phyloP scores from a whole-genome alignment of 2,113 vertebrate genomes.

The Enhydra lutris region DNA sequence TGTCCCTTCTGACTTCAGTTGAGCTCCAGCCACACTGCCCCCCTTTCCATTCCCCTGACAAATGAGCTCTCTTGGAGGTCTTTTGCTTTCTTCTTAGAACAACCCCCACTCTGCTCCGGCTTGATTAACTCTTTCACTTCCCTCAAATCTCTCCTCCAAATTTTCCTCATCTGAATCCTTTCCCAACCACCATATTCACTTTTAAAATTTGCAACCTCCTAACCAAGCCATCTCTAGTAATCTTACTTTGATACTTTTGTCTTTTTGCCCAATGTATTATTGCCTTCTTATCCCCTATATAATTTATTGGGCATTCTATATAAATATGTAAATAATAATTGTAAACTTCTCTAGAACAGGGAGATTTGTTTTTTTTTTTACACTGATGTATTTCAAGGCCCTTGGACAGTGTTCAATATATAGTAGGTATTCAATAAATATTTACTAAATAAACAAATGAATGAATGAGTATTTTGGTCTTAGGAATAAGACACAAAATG shows the following conservation, averaged over 20 bases:
- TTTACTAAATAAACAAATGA: neutral
- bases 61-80: neutral
- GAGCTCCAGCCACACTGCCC: neutral
- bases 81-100: neutral
- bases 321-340: neutral
- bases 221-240: neutral
- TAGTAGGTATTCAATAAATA: neutral
- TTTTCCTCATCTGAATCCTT: neutral
- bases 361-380: neutral
- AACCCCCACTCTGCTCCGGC: neutral
- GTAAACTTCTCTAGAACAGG: neutral
- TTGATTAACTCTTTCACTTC: slow-evolving; percentile 25
- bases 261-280: neutral
- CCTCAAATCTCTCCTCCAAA: neutral
- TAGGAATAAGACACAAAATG: neutral
- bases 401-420: neutral
- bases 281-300: neutral
- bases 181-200: neutral
- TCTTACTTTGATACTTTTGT: neutral
- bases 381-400: neutral
- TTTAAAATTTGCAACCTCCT: neutral
- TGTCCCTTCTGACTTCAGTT: neutral
- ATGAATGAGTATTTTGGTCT: neutral
- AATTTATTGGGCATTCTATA: neutral
- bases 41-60: neutral